phyloP scores from a whole-genome alignment of 2,888 invertebrate genomes.

The Vannuccia rotundouncinata region DNA sequence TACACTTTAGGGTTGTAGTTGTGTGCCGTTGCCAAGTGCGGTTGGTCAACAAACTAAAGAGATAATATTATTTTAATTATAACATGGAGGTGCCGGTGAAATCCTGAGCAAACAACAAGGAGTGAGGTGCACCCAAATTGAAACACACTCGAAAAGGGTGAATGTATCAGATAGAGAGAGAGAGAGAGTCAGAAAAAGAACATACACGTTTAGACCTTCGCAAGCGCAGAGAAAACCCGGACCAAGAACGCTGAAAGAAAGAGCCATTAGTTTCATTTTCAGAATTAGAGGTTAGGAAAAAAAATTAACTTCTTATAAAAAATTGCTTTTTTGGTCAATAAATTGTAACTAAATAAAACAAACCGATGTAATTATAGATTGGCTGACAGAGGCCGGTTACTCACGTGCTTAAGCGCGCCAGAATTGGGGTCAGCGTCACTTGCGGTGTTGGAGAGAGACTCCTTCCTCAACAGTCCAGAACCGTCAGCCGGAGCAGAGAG shows the following conservation, averaged over 20 bases:
- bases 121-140: neutral
- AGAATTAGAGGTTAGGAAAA: too few relatives aligned
- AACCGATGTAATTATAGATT: too few relatives aligned
- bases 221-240: conserved; percentile 7
- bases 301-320: too few relatives aligned
- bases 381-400: too few relatives aligned
- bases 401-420: neutral
- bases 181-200: neutral
- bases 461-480: neutral
- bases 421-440: neutral
- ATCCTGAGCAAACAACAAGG: conserved; percentile 3
- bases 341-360: too few relatives aligned
- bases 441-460: neutral
- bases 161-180: neutral
- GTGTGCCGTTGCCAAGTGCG: neutral
- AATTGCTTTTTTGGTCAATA: too few relatives aligned
- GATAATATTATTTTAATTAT: too few relatives aligned
- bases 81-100: neutral
- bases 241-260: conserved; percentile 22
- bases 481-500: neutral
- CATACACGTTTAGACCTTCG: conserved; percentile 1
- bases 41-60: neutral
- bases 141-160: neutral
- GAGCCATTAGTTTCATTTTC: neutral
- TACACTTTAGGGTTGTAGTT: too few relatives aligned